Percentiles rank a stretch among this genome's conserved stretches.
Conservation (phyloP, 2,888 invertebrate genomes). For the Erynnis tages region DNA sequence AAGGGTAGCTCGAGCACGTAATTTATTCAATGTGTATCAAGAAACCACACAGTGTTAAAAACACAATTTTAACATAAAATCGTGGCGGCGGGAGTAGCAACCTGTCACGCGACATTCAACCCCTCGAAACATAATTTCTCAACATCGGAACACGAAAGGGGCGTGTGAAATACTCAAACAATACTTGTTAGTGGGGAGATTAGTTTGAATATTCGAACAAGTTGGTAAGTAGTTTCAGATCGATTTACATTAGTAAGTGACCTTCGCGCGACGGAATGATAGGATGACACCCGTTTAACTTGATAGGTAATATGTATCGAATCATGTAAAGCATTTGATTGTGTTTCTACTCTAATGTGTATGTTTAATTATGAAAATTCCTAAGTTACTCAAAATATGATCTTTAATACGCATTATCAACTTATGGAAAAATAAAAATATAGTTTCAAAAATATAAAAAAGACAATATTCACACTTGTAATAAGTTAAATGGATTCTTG, state of each 20-base stretch:
- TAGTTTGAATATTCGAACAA: conserved; percentile 25
- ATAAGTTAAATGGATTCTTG: too few relatives aligned
- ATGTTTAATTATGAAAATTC: background rate
- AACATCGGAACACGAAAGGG: conserved; percentile 29
- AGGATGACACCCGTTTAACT: conserved; percentile 1
- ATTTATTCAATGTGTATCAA: background rate
- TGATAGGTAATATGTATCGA: background rate
- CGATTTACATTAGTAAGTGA: conserved; percentile 16
- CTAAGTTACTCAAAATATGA: too few relatives aligned
- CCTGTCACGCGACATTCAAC: conserved; percentile 33
- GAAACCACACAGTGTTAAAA: conserved; percentile 13
- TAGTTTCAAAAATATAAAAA: too few relatives aligned
- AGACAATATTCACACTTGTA: too few relatives aligned
- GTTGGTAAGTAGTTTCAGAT: conserved; percentile 20
- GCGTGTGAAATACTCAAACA: conserved; percentile 28
- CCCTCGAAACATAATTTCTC: conserved; percentile 31
- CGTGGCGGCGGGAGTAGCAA: conserved; percentile 17
- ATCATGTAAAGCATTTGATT: background rate
- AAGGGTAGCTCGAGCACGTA: too few relatives aligned
- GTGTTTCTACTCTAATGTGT: background rate
- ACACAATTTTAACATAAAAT: conserved; percentile 16
- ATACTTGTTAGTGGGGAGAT: conserved; percentile 25
- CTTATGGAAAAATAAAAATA: too few relatives aligned
- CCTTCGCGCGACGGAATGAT: background rate
- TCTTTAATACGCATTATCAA: too few relatives aligned